Base-by-base conservation (phyloP, 2,888 invertebrate species). In the Catocala sponsa region DNA sequence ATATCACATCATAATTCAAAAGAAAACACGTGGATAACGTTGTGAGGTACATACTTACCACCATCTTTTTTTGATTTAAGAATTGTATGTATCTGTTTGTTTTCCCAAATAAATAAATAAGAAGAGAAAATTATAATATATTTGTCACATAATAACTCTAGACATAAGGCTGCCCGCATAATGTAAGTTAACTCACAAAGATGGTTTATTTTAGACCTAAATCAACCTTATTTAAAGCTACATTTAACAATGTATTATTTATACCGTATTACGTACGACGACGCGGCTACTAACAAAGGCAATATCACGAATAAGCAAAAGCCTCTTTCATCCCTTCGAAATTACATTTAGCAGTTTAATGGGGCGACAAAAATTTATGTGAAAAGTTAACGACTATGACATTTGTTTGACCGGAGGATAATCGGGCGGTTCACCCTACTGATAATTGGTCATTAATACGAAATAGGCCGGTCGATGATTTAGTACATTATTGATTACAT, bases 351-450 rank as follows among this genome's bases (percentile, higher is more conserved):
- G 76, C 69, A 78, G 78, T 86, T 85, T 87, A 89, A 90, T 88
- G 85, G 86, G 79, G 84, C 79, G 83, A 85, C 85, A 86, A 88
- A 85, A 92, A 90, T 90, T 92, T 90, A 92, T 91, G 89, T 84
- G 80, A 72, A 86, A 92, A 91, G 90, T 92, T 91, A 85, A 82
- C 60, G 59, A 65, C 66, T 58, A 55, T 63, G 63, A 76, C 79
- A 80, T 83, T 83, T 83, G 68, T 79, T 80, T 77, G 65, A 56
- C 47, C 52, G 56, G 55, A 65, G 35, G 59, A 62, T 74, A 70
- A 74, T 65, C 63, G 64, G 61, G 62, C 51, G 47, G 58, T 42
- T 60, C 38, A 65, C 51, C 60, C 62, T 47, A 50, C 51, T 42
- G 32, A 63, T 54, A 54, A 54, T 54, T 43, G 59, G 13, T 13